Base-by-base conservation (phyloP, 2,797 vertebrate species). In the Cygnus olor region DNA sequence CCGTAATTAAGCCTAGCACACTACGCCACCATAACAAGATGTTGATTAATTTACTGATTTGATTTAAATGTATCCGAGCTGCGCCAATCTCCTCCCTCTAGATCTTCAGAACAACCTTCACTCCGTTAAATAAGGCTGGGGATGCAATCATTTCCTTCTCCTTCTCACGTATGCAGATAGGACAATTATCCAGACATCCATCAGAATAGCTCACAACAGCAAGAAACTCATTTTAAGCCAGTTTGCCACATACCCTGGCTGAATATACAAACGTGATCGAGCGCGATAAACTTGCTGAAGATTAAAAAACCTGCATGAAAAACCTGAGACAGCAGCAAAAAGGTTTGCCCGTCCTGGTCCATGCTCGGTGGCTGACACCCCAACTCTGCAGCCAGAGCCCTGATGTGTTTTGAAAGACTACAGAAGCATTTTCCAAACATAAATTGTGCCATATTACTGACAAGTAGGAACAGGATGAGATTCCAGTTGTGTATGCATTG, bases 41-140 rank as follows among this genome's bases (percentile, higher is more conserved):
- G 90, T 56, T 95, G 93, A 96, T 95, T 96, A 94, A 96, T 94
- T 68, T 63, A 57, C 83, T 96, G 93, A 96, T 88, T 88, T 83
- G 89, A 94, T 94, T 88, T 87, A 90, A 76, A 38, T 53, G 58
- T 61, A 69, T 68, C 85, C 80, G 80, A 44, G 79, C 77, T 88
- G 80, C 13, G 4, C 73, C 89, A 94, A 30, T 85, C 79, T 78
- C 91, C 93, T 96, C 94, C 87, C 91, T 94, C 40, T 47, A 92
- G 68, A 74, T 88, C 88, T 93, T 84, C 82, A 64, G 85, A 83
- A 32, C 65, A 85, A 85, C 85, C 88, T 88, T 68, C 80, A 6
- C 32, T 74, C 72, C 69, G 57, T 12, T 9, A 22, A 85, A 82
- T 7, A 63, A 85, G 76, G 60, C 42, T 20, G 2, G 18, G 56